A percentile compares a stretch with the other conserved stretches of the same genome.
Conservation (phyloP, 2,888 invertebrate species). For the Biston stratarius region DNA sequence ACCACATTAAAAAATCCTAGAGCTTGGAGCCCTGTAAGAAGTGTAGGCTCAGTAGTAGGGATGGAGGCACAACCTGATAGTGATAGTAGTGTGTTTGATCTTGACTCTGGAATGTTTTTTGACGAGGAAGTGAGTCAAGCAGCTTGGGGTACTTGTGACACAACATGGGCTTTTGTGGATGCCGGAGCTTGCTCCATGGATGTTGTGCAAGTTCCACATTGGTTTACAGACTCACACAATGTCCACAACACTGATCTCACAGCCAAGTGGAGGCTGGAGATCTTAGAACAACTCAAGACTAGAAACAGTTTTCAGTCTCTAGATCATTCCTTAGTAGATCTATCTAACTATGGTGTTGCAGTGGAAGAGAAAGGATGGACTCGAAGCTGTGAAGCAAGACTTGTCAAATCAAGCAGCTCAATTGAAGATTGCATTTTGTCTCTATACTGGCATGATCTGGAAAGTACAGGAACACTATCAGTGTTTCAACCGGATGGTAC, state of each 20-base stretch:
- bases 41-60: slow-evolving; percentile 93
- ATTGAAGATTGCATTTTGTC: slow-evolving; percentile 93
- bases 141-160: slow-evolving; percentile 93
- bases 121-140: slow-evolving; percentile 91
- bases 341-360: slow-evolving; percentile 90
- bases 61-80: slow-evolving; percentile 95
- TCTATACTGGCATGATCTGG: slow-evolving; percentile 92
- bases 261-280: slow-evolving; percentile 91
- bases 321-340: slow-evolving; percentile 57
- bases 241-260: slow-evolving; percentile 87
- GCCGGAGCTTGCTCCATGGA: slow-evolving; percentile 93
- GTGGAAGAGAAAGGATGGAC: slow-evolving; percentile 95
- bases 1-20: slow-evolving; percentile 92
- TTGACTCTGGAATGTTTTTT: slow-evolving; percentile 93
- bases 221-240: slow-evolving; percentile 89
- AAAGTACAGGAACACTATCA: slow-evolving; percentile 91
- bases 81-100: slow-evolving; percentile 93
- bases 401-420: slow-evolving; percentile 82
- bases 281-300: slow-evolving; percentile 89
- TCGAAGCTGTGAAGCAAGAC: slow-evolving; percentile 92
- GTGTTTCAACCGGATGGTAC: slow-evolving; percentile 92
- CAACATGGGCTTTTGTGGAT: slow-evolving; percentile 93
- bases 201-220: slow-evolving; percentile 91
- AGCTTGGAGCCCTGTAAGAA: slow-evolving; percentile 95
- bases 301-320: slow-evolving; percentile 81